A percentile compares a stretch with the other conserved stretches of the same genome.
Evolutionary conservation across 2,113 vertebrate genomes (phyloP).

Genomic region (Eleginops maclovinus): DNA sequence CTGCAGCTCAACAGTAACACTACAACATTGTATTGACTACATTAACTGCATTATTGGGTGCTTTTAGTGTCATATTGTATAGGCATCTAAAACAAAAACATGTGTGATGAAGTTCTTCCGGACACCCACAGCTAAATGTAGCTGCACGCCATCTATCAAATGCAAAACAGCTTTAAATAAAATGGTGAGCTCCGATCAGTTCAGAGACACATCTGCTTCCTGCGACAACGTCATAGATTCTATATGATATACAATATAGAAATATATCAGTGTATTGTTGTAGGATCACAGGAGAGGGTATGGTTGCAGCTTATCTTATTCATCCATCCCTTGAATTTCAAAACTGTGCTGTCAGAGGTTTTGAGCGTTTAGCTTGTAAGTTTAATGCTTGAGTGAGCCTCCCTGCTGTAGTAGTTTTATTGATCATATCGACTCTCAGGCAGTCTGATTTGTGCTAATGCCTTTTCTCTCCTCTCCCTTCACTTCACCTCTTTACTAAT

Average conservation of each 20-base stretch:
- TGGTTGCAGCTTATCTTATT: background rate
- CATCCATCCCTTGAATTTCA: background rate
- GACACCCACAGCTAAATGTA: background rate
- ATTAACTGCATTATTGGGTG: background rate
- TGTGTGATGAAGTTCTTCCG: background rate
- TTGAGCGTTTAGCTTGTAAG: slow-evolving; percentile 2
- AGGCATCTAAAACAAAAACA: background rate
- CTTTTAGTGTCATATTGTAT: background rate
- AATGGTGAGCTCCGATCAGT: background rate
- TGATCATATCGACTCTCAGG: slow-evolving; percentile 16
- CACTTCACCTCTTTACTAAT: slow-evolving; percentile 10
- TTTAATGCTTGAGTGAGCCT: slow-evolving; percentile 17
- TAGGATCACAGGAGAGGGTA: background rate
- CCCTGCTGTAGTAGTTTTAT: slow-evolving; percentile 34
- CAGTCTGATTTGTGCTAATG: slow-evolving; percentile 22
- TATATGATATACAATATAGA: no score
- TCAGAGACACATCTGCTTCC: background rate
- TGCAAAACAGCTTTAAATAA: background rate
- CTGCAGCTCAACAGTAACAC: background rate
- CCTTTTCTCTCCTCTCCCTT: slow-evolving; percentile 6
- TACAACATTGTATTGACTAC: background rate
- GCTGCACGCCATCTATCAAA: background rate
- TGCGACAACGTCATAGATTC: no score
- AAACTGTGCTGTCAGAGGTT: slow-evolving; percentile 22
- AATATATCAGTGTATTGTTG: background rate